phyloP scores from a whole-genome alignment of 2,797 vertebrate species.

The Phrynocephalus vlangalii region DNA sequence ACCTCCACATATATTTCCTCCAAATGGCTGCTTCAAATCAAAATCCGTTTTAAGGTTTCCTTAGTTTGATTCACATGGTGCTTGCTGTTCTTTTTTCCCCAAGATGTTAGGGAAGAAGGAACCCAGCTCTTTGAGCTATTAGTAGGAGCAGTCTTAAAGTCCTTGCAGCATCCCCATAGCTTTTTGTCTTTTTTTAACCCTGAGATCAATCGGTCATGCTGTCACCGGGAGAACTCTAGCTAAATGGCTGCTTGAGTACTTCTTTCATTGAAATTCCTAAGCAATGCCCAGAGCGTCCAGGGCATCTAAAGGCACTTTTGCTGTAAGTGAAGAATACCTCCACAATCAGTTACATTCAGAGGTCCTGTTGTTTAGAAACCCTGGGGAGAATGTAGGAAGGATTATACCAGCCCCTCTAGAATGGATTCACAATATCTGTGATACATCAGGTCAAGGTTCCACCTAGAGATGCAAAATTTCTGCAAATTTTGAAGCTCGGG shows the following conservation, averaged over 20 bases:
- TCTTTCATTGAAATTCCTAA: constrained; percentile 59
- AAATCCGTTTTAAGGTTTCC: fast-evolving
- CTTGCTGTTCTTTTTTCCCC: not conserved
- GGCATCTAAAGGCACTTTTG: constrained; percentile 54
- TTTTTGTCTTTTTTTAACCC: constrained; percentile 68
- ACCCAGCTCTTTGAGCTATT: constrained; percentile 51
- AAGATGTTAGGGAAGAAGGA: not conserved
- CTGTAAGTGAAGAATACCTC: constrained; percentile 53
- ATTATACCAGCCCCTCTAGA: not conserved
- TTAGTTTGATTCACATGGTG: not conserved
- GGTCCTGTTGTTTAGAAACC: constrained; percentile 52
- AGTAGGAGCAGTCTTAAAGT: constrained; percentile 65
- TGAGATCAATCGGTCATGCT: constrained; percentile 72
- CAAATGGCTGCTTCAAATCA: not conserved
- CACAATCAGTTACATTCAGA: constrained; percentile 46
- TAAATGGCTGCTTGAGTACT: constrained; percentile 71
- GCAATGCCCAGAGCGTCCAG: constrained; percentile 60
- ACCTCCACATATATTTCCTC: constrained; percentile 1
- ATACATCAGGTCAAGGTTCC: too few species aligned
- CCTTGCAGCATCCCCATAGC: constrained; percentile 56
- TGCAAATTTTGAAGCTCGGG: too few species aligned
- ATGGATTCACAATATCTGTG: not conserved
- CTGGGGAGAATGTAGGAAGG: too few species aligned
- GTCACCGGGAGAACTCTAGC: constrained; percentile 71
- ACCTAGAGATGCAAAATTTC: too few species aligned